Percentiles rank a stretch among this genome's conserved stretches.
phyloP scores from a whole-genome alignment of 1,140 invertebrate genomes.

The Drosophila malerkotliana region DNA sequence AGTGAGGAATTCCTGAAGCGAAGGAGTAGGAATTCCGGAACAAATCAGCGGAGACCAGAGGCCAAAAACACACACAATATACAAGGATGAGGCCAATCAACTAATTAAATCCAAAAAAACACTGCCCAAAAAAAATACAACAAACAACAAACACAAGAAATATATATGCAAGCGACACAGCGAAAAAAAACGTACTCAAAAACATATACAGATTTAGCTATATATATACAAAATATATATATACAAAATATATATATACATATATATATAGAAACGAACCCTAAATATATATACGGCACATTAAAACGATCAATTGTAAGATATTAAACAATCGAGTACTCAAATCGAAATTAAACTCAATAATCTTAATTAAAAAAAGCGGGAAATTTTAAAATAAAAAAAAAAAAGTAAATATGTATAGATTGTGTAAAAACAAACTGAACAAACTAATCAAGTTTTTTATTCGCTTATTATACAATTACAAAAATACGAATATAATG shows the following conservation, averaged over 20 bases:
- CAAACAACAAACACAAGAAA: not conserved
- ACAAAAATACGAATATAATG: slow-evolving; percentile 30
- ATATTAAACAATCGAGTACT: slow-evolving; percentile 43
- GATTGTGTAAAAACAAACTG: slow-evolving; percentile 65
- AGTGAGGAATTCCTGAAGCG: not conserved
- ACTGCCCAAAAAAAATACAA: slow-evolving; percentile 34
- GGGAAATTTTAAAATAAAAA: slow-evolving; percentile 37
- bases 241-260: slow-evolving; percentile 16
- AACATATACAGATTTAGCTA: slow-evolving; percentile 34
- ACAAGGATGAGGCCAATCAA: slow-evolving; percentile 30
- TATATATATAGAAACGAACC: slow-evolving; percentile 18
- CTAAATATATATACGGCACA: slow-evolving; percentile 32
- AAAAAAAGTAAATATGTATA: slow-evolving; percentile 61
- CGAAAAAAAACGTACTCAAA: slow-evolving; percentile 46
- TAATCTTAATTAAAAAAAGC: slow-evolving; percentile 25
- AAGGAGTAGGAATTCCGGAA: slow-evolving; percentile 6
- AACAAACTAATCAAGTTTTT: slow-evolving; percentile 78
- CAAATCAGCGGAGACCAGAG: slow-evolving; percentile 30
- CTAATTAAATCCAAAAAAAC: slow-evolving; percentile 32
- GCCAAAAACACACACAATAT: slow-evolving; percentile 20
- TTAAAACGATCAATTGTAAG: slow-evolving; percentile 50
- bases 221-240: slow-evolving; percentile 19
- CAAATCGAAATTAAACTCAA: slow-evolving; percentile 39
- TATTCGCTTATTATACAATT: slow-evolving; percentile 77
- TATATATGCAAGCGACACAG: slow-evolving; percentile 21